Conservation (phyloP, 2,888 invertebrate genomes). For the Drosophila kuntzei region DNA sequence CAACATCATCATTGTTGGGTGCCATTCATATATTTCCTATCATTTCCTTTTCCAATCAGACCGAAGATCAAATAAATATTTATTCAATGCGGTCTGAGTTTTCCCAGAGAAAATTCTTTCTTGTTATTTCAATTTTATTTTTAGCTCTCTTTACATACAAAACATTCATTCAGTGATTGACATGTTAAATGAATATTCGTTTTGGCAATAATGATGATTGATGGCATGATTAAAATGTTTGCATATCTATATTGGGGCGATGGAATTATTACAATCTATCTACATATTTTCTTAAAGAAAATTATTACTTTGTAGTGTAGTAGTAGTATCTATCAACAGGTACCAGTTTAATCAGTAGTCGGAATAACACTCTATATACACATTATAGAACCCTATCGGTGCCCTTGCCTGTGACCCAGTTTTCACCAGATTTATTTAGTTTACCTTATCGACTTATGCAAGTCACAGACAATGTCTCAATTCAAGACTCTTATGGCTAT, state of each 20-base stretch:
- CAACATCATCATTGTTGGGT: conserved; percentile 4
- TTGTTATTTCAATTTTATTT: conserved; percentile 30
- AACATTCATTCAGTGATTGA: conserved; percentile 53
- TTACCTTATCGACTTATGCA: conserved; percentile 31
- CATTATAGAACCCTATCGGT: background rate
- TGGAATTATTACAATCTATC: conserved; percentile 1
- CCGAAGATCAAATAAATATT: conserved; percentile 19
- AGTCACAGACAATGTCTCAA: conserved; percentile 5
- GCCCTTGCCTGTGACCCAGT: conserved; percentile 39
- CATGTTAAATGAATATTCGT: conserved; percentile 51
- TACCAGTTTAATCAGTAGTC: conserved; percentile 20
- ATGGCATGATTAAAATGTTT: conserved; percentile 47
- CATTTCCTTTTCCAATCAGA: conserved; percentile 25
- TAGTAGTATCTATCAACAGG: background rate
- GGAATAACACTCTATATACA: background rate
- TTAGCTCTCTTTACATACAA: conserved; percentile 13
- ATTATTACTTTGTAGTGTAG: background rate
- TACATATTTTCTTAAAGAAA: background rate
- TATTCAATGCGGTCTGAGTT: conserved; percentile 9
- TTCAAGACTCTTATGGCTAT: conserved; percentile 13
- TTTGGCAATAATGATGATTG: conserved; percentile 56
- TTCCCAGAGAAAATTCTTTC: conserved; percentile 4
- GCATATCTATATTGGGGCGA: conserved; percentile 4
- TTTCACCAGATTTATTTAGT: conserved; percentile 35
- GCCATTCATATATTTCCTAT: conserved; percentile 8